phyloP scores from a whole-genome alignment of 1,140 invertebrate species.

The Cydia amplana region DNA sequence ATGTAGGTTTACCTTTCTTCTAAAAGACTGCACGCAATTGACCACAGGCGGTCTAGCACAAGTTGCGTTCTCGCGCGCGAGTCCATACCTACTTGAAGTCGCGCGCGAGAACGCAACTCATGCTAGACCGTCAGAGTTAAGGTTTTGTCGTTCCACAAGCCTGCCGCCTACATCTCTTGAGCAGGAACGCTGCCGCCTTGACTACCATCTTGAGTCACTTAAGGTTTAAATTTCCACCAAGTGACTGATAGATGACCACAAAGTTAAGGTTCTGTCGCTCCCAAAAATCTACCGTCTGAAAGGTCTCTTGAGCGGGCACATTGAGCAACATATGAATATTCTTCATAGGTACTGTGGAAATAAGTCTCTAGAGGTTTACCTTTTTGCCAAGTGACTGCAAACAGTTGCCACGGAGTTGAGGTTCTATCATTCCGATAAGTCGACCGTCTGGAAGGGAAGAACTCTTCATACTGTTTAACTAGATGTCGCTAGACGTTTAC shows the following conservation, averaged over 20 bases:
- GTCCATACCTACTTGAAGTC: no score
- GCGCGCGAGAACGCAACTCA: no score
- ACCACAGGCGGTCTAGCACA: no score
- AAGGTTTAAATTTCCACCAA: slow-evolving; percentile 96
- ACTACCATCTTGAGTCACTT: slow-evolving; percentile 83
- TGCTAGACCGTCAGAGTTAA: no score
- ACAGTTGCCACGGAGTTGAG: slow-evolving; percentile 97
- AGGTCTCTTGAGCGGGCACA: slow-evolving; percentile 96
- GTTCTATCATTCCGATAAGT: slow-evolving; percentile 97
- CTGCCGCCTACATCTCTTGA: no score
- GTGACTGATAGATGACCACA: slow-evolving; percentile 95
- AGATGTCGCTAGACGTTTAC: slow-evolving; percentile 77
- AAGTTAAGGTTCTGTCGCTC: slow-evolving; percentile 97
- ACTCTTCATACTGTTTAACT: not conserved
- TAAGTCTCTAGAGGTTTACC: no score
- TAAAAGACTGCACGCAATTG: slow-evolving; percentile 95
- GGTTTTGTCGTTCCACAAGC: slow-evolving; percentile 85
- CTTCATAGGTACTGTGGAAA: no score
- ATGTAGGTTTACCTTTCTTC: slow-evolving; percentile 89
- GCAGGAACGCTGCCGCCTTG: no score
- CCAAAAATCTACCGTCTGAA: slow-evolving; percentile 98
- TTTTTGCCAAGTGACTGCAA: slow-evolving; percentile 94
- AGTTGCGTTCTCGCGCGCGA: no score
- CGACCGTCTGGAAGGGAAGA: slow-evolving; percentile 96
- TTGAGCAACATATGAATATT: slow-evolving; percentile 80